phyloP scores from a whole-genome alignment of 2,113 vertebrate genomes.

The Copsychus sechellarum region DNA sequence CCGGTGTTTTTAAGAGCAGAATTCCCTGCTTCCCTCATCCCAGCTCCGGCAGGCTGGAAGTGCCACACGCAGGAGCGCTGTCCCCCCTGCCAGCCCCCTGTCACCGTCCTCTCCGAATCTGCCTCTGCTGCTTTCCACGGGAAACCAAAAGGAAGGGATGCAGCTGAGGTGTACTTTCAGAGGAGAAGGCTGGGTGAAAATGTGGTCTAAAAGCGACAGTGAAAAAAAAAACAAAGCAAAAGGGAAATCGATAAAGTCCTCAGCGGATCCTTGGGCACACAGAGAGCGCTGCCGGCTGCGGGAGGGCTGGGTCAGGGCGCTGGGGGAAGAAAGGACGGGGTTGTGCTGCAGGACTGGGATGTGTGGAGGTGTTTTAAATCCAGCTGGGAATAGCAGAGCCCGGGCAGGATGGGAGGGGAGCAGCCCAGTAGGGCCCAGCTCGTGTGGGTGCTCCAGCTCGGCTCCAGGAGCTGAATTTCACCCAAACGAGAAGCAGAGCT shows the following conservation, averaged over 20 bases:
- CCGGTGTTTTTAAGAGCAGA: not conserved
- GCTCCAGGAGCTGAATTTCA: not conserved
- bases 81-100: not conserved
- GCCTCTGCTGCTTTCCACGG: not conserved
- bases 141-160: not conserved
- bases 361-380: not conserved
- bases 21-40: not conserved
- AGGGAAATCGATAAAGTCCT: not conserved
- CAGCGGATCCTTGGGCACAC: not conserved
- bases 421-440: fast-evolving
- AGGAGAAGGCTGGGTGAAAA: conserved; percentile 8
- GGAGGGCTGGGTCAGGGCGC: not conserved
- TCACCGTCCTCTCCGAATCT: not conserved
- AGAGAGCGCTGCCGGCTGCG: not conserved
- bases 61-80: not conserved
- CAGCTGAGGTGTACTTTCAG: not conserved
- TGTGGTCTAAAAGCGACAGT: not conserved
- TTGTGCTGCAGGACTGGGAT: fast-evolving
- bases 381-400: not conserved
- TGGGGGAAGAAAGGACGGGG: not conserved
- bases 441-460: not conserved
- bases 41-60: not conserved
- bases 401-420: not conserved
- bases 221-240: not conserved
- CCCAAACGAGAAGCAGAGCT: not conserved